A percentile compares a stretch with the other conserved stretches of the same genome.
These are phyloP conservation scores for Bucco capensis DNA, from an alignment of 2,113 vertebrate species.

Conservation along the genomic window DNA sequence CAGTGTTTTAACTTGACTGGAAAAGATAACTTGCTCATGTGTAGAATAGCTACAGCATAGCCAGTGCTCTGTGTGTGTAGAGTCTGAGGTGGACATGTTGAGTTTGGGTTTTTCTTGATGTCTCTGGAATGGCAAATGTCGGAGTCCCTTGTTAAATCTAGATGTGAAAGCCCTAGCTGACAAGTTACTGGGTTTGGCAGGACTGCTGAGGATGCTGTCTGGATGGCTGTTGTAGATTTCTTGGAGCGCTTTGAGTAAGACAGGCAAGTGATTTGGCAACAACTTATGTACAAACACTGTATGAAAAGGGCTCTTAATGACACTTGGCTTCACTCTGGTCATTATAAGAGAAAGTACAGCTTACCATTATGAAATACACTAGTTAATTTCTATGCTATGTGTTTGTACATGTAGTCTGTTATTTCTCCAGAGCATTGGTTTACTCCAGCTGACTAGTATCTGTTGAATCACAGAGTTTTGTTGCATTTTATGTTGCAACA, in stretches of 20 bases:
- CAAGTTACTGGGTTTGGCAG: not conserved
- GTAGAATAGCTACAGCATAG: not conserved
- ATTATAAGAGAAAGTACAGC: not conserved
- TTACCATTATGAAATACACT: constrained; percentile 9
- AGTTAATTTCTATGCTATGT: not conserved
- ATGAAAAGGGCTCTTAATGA: not conserved
- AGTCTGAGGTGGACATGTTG: not conserved
- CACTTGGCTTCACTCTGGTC: not conserved
- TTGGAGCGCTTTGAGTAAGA: not conserved
- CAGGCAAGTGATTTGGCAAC: not conserved
- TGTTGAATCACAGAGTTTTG: not conserved
- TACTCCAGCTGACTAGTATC: constrained; percentile 3
- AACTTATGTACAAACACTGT: not conserved
- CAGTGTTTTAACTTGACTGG: not conserved
- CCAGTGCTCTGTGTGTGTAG: not conserved
- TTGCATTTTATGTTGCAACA: not conserved
- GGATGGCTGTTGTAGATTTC: not conserved
- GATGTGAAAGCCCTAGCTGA: not conserved
- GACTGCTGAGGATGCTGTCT: not conserved
- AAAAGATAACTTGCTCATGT: not conserved
- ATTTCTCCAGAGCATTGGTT: not conserved
- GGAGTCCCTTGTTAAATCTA: not conserved
- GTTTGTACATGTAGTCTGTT: constrained; percentile 26
- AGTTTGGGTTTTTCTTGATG: not conserved
- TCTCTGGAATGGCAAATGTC: not conserved